Evolutionary conservation across 2,113 vertebrate species (phyloP).

Genomic region (Ammodramus savannarum): DNA sequence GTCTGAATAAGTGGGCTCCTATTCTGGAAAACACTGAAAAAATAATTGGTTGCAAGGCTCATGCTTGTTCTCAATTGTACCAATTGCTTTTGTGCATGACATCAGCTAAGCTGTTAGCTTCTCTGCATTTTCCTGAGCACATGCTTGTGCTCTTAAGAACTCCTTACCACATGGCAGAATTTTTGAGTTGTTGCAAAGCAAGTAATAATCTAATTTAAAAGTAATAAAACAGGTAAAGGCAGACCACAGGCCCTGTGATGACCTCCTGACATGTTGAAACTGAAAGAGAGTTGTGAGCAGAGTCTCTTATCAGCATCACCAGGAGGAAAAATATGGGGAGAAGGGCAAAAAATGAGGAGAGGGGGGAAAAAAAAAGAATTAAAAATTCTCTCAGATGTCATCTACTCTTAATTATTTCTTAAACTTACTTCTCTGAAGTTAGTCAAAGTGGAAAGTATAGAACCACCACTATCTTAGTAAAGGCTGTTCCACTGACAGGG

Average conservation of each 20-base stretch:
- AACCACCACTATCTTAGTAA: neutral
- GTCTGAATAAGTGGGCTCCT: neutral
- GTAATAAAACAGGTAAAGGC: neutral
- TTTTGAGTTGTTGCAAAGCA: neutral
- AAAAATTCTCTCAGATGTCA: neutral
- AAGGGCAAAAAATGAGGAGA: accelerated
- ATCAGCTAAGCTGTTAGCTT: neutral
- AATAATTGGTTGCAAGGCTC: neutral
- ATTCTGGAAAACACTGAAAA: neutral
- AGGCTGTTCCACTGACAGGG: neutral
- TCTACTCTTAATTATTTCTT: neutral
- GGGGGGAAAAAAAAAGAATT: accelerated
- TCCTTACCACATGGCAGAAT: neutral
- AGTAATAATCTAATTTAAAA: neutral
- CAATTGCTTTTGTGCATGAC: neutral
- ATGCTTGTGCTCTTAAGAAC: neutral
- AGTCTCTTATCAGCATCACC: neutral
- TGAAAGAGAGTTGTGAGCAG: neutral
- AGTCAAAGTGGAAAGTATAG: neutral
- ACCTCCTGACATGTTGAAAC: neutral
- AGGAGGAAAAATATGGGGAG: neutral
- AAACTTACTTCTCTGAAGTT: neutral
- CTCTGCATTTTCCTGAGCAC: neutral
- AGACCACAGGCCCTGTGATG: neutral
- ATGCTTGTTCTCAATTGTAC: neutral